These are phyloP conservation scores for Puma concolor DNA, from an alignment of 2,113 vertebrate species.

Conservation along the genomic window DNA sequence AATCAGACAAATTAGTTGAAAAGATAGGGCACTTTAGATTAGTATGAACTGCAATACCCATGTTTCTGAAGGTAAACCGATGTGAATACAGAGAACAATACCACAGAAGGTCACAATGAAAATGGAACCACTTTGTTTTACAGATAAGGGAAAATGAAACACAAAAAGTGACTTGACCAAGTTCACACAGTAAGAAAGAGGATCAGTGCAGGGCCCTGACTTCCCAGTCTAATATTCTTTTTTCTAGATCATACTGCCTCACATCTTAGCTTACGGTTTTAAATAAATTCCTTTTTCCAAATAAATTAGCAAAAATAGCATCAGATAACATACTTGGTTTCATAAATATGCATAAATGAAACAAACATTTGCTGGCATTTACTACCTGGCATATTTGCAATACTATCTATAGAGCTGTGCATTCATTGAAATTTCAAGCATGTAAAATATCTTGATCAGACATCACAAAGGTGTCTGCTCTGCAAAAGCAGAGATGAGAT, in stretches of 20 bases:
- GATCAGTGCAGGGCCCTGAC: background rate
- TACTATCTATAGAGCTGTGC: slow-evolving; percentile 33
- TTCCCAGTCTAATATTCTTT: background rate
- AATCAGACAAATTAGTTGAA: background rate
- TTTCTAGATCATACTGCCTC: background rate
- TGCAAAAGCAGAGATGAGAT: slow-evolving; percentile 52
- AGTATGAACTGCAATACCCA: background rate
- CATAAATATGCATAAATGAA: slow-evolving; percentile 67
- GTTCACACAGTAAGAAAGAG: background rate
- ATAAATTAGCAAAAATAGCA: slow-evolving; percentile 65
- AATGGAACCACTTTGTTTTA: background rate
- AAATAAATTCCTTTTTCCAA: slow-evolving; percentile 57
- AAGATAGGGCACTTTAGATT: background rate
- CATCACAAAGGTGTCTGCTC: slow-evolving; percentile 58
- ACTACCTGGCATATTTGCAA: slow-evolving; percentile 37
- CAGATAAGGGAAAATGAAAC: slow-evolving; percentile 12
- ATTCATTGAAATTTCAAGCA: slow-evolving; percentile 65
- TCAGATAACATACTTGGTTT: slow-evolving; percentile 52
- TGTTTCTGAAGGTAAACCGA: slow-evolving; percentile 18
- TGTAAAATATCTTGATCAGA: slow-evolving; percentile 66
- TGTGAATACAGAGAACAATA: slow-evolving; percentile 4
- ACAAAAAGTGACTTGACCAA: background rate
- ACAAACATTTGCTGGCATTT: slow-evolving; percentile 19
- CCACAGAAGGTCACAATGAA: background rate
- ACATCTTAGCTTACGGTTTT: slow-evolving; percentile 42